Percentiles rank a stretch among this genome's conserved stretches.
phyloP scores from a whole-genome alignment of 2,113 vertebrate species.

The Poecilia latipinna region DNA sequence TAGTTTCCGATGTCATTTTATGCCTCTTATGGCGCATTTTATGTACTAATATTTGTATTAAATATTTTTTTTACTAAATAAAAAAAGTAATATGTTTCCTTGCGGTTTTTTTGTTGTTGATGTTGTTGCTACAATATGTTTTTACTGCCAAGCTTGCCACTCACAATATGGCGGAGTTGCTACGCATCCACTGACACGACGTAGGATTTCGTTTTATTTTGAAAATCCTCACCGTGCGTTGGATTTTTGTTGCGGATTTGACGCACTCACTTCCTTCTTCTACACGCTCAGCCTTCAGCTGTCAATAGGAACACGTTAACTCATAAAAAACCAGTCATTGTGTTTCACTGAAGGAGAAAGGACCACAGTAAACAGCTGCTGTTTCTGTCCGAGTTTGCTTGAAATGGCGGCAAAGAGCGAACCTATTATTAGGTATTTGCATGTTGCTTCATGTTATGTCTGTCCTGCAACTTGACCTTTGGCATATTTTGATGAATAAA shows the following conservation, averaged over 20 bases:
- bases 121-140: too few relatives aligned
- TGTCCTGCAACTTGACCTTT: slow-evolving; percentile 11
- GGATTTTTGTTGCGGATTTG: background rate
- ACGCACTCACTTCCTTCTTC: background rate
- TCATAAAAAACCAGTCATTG: background rate
- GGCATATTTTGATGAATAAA: slow-evolving; percentile 5
- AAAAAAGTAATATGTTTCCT: too few relatives aligned
- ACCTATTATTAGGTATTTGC: slow-evolving; percentile 24
- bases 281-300: background rate
- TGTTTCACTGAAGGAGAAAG: background rate
- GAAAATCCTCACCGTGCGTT: slow-evolving; percentile 19
- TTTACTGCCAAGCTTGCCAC: background rate
- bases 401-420: slow-evolving; percentile 27
- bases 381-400: background rate
- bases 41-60: too few relatives aligned
- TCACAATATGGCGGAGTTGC: background rate
- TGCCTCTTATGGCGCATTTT: too few relatives aligned
- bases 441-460: background rate
- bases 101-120: too few relatives aligned
- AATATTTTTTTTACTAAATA: too few relatives aligned
- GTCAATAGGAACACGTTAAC: background rate
- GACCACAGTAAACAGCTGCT: background rate
- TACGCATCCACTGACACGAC: too few relatives aligned
- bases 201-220: slow-evolving; percentile 2
- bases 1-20: too few relatives aligned